These are phyloP conservation scores for Allacma fusca DNA, from an alignment of 2,888 invertebrate genomes.

Conservation along the genomic window DNA sequence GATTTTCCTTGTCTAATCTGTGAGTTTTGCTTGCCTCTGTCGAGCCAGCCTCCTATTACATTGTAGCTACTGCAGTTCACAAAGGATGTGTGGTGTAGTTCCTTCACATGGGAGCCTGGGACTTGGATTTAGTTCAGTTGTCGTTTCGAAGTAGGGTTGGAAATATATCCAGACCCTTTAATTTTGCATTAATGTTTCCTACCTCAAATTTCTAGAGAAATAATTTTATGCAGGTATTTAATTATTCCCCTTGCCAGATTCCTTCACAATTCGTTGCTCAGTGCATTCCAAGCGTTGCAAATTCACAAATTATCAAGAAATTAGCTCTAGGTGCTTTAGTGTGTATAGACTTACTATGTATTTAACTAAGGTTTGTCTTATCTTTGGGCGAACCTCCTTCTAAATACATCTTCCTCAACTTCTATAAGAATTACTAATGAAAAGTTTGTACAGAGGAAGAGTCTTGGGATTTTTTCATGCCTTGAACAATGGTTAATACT, in stretches of 20 bases:
- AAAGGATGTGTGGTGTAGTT: too few relatives aligned
- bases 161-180: too few relatives aligned
- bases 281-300: neutral
- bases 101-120: too few relatives aligned
- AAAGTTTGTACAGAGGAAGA: neutral
- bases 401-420: neutral
- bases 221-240: constrained; percentile 7
- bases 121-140: too few relatives aligned
- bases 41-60: too few relatives aligned
- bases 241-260: neutral
- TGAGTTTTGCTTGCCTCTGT: neutral
- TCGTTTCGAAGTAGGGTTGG: too few relatives aligned
- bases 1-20: constrained; percentile 8
- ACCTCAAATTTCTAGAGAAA: neutral
- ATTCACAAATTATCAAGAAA: constrained; percentile 11
- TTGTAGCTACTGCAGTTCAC: too few relatives aligned
- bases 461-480: neutral
- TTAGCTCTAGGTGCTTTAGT: neutral
- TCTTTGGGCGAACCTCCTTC: neutral
- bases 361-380: neutral
- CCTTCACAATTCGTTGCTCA: neutral
- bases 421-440: neutral
- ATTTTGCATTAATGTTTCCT: too few relatives aligned
- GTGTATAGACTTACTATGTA: too few relatives aligned
- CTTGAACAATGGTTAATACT: constrained; percentile 11